A percentile compares a stretch with the other conserved stretches of the same genome.
These are phyloP conservation scores for Oreortyx pictus DNA, from an alignment of 2,797 vertebrate species.

Conservation along the genomic window DNA sequence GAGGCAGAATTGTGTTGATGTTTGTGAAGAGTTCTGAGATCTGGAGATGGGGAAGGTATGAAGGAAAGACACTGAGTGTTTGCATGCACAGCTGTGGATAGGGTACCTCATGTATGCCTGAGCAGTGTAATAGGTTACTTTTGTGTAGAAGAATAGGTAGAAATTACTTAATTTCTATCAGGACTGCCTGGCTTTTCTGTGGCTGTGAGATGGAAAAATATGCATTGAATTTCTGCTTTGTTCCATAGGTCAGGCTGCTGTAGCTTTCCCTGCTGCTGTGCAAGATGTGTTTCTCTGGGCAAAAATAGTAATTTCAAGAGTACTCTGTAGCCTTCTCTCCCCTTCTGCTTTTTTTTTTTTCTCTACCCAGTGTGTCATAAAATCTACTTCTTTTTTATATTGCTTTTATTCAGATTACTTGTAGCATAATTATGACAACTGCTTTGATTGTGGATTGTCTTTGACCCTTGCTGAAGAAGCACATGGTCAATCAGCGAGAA, in stretches of 20 bases:
- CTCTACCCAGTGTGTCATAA: background rate
- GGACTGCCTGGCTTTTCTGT: background rate
- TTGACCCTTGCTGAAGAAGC: background rate
- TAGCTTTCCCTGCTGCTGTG: background rate
- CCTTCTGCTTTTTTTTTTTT: conserved; percentile 1
- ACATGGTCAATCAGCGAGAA: conserved; percentile 18
- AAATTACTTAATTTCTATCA: background rate
- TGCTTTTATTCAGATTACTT: background rate
- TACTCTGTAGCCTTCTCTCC: background rate
- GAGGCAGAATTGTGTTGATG: background rate
- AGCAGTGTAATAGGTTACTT: background rate
- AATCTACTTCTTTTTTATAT: background rate
- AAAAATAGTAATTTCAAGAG: conserved; percentile 15
- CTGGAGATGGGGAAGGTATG: fast-evolving
- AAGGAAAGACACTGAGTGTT: background rate
- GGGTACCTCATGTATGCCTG: background rate
- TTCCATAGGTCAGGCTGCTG: background rate
- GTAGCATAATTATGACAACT: conserved; percentile 7
- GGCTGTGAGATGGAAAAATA: background rate
- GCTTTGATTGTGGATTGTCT: conserved; percentile 33
- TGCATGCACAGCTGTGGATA: background rate
- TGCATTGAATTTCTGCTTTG: background rate
- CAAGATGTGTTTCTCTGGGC: background rate
- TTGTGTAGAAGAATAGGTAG: background rate
- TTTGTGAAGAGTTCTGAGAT: background rate